Conservation (phyloP, 2,888 invertebrate genomes). For the Mechanitis messenoides region DNA sequence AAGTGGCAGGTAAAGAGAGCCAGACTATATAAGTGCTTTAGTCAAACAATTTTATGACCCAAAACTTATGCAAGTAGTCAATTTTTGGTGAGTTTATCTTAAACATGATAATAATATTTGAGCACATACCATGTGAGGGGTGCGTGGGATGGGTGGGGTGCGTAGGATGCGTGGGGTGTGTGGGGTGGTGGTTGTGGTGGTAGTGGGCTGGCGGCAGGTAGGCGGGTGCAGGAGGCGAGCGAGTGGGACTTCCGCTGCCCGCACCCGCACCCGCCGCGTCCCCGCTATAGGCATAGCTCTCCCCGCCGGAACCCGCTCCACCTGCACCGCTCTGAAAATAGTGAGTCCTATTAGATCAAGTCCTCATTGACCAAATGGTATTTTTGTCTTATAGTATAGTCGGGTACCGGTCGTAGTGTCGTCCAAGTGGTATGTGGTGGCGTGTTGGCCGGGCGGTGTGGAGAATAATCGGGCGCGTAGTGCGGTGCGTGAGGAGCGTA, state of each 20-base stretch:
- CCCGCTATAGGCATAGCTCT: constrained; percentile 70
- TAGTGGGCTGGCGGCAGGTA: constrained; percentile 67
- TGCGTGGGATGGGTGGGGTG: constrained; percentile 50
- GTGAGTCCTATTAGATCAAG: background rate
- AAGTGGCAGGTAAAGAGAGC: no score
- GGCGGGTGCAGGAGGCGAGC: constrained; percentile 82
- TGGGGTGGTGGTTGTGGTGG: constrained; percentile 54
- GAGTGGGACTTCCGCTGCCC: constrained; percentile 84
- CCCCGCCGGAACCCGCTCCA: constrained; percentile 56
- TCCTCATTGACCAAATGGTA: background rate
- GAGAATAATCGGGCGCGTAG: constrained; percentile 71
- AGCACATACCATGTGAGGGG: constrained; percentile 36
- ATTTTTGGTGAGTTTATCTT: no score
- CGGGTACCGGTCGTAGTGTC: constrained; percentile 43
- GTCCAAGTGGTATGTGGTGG: constrained; percentile 72
- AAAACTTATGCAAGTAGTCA: no score
- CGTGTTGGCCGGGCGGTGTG: constrained; percentile 66
- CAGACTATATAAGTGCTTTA: no score
- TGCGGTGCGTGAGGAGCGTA: constrained; percentile 74
- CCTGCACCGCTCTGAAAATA: constrained; percentile 36
- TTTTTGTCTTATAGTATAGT: background rate
- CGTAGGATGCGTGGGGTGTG: constrained; percentile 51
- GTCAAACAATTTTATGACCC: no score
- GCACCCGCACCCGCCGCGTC: constrained; percentile 57
- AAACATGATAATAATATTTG: no score